Evolutionary conservation across 2,797 vertebrate genomes (phyloP).

Genomic region (Lagocephalus sceleratus): DNA sequence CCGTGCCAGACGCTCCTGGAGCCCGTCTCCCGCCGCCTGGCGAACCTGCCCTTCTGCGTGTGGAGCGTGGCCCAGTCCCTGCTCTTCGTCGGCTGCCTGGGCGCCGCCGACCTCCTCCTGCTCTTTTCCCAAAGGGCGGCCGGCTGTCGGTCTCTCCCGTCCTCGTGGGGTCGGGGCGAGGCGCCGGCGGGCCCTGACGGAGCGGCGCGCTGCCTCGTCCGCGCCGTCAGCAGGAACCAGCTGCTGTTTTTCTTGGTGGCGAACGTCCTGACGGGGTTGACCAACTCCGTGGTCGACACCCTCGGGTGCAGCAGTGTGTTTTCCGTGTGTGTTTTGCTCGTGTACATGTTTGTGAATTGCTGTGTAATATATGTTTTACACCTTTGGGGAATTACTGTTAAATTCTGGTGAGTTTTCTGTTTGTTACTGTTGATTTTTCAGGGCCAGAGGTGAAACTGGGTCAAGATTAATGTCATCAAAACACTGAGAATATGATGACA

Average conservation of each 20-base stretch:
- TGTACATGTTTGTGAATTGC: slow-evolving; percentile 89
- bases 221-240: slow-evolving; percentile 89
- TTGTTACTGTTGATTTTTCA: neutral
- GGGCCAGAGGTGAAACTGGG: neutral
- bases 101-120: slow-evolving; percentile 77
- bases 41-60: slow-evolving; percentile 87
- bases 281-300: slow-evolving; percentile 85
- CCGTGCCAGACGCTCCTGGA: slow-evolving; percentile 73
- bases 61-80: slow-evolving; percentile 87
- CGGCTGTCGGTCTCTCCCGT: slow-evolving; percentile 72
- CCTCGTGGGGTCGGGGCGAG: slow-evolving; percentile 77
- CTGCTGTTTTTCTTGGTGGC: slow-evolving; percentile 89
- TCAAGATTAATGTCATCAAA: too few species aligned
- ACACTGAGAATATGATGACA: too few species aligned
- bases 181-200: slow-evolving; percentile 16
- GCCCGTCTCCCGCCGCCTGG: slow-evolving; percentile 87
- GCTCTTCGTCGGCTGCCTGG: slow-evolving; percentile 76
- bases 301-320: slow-evolving; percentile 72
- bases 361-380: slow-evolving; percentile 80
- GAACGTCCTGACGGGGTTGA: slow-evolving; percentile 88
- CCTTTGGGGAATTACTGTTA: slow-evolving; percentile 79
- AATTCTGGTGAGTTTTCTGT: slow-evolving; percentile 82
- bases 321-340: slow-evolving; percentile 77
- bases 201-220: slow-evolving; percentile 77
- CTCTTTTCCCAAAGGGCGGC: slow-evolving; percentile 80